Percentiles rank a stretch among this genome's conserved stretches.
Conservation (phyloP, 64 coral and sea anemone genomes). For the Porites lutea region DNA sequence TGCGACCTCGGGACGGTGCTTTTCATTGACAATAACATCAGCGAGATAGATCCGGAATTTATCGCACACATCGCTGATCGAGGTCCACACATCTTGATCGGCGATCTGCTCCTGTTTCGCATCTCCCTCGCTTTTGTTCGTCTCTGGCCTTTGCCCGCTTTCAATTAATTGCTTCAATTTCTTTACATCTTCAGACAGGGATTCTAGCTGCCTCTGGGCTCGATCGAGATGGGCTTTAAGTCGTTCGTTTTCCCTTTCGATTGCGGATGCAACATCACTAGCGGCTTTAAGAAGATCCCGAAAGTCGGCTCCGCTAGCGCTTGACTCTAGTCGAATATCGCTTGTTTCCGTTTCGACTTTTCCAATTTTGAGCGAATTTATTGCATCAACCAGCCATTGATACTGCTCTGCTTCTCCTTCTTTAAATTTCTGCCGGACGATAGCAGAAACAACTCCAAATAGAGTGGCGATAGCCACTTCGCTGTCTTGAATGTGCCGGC, state of each 20-base stretch:
- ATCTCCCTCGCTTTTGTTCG: too few species aligned
- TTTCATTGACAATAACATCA: background rate
- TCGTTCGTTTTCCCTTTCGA: background rate
- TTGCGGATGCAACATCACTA: background rate
- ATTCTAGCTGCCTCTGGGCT: background rate
- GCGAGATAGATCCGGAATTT: background rate
- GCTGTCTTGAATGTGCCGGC: too few species aligned
- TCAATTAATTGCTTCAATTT: too few species aligned
- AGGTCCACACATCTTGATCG: background rate
- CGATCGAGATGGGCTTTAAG: background rate
- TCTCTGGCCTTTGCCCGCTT: too few species aligned
- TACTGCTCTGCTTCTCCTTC: too few species aligned
- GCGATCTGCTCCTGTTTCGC: too few species aligned
- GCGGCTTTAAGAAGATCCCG: too few species aligned
- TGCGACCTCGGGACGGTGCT: background rate
- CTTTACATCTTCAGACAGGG: too few species aligned
- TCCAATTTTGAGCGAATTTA: too few species aligned
- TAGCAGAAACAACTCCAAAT: background rate
- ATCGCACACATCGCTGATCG: background rate
- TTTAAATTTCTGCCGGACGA: background rate
- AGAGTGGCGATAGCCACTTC: background rate
- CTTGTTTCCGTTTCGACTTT: background rate
- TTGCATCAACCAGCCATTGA: too few species aligned
- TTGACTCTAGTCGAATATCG: background rate
- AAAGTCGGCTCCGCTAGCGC: too few species aligned